Conservation (phyloP, 2,797 vertebrate genomes). For the Carduelis carduelis region DNA sequence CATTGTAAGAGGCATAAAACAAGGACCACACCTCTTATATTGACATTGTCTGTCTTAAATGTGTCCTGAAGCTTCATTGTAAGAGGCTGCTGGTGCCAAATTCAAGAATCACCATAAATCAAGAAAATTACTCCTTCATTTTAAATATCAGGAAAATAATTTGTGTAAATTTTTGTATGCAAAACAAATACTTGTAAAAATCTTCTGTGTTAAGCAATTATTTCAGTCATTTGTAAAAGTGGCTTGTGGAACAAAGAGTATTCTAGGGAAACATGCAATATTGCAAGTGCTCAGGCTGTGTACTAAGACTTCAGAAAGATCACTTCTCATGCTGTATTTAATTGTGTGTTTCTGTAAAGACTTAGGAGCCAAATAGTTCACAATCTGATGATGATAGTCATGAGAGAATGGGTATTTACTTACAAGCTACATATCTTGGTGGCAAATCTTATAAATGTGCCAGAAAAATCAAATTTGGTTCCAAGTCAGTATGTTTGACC, state of each 20-base stretch:
- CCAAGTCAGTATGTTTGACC: neutral
- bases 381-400: neutral
- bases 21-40: neutral
- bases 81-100: neutral
- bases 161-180: neutral
- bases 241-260: neutral
- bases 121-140: neutral
- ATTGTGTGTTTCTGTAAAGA: neutral
- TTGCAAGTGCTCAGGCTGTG: accelerated
- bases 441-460: neutral
- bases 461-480: neutral
- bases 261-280: neutral
- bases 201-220: neutral
- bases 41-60: neutral
- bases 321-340: neutral
- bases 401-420: neutral
- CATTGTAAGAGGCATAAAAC: neutral
- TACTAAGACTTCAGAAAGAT: neutral
- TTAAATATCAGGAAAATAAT: neutral
- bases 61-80: neutral
- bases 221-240: neutral
- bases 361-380: neutral
- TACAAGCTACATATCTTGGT: neutral
- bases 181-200: neutral
- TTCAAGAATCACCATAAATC: neutral